Evolutionary conservation across 2,113 vertebrate species (phyloP).

Genomic region (Hypomesus transpacificus): DNA sequence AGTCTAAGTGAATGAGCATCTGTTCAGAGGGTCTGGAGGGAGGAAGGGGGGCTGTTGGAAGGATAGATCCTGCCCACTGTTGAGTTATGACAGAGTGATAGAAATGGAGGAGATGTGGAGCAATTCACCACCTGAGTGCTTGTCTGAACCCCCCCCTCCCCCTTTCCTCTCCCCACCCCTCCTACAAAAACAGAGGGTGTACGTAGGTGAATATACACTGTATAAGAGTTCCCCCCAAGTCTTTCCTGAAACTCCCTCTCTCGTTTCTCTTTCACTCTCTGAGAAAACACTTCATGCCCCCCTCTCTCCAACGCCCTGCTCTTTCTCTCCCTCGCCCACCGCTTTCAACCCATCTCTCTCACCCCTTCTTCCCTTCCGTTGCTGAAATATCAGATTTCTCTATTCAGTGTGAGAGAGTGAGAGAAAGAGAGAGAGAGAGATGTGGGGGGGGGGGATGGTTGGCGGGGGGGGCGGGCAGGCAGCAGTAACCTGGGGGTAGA

Average conservation of each 20-base stretch:
- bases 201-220: too few species aligned
- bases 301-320: neutral
- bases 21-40: neutral
- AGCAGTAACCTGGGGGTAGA: neutral
- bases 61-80: neutral
- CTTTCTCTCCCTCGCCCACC: neutral
- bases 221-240: too few species aligned
- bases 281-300: too few species aligned
- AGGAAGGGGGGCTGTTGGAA: neutral
- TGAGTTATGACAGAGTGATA: neutral
- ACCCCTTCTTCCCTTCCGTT: neutral
- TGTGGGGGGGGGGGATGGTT: too few species aligned
- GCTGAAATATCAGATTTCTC: neutral
- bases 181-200: neutral
- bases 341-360: neutral
- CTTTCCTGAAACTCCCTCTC: neutral
- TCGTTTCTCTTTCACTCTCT: neutral
- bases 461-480: neutral
- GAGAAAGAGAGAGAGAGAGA: neutral
- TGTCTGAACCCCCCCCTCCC: neutral
- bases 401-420: neutral
- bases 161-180: neutral
- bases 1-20: conserved; percentile 1
- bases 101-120: neutral
- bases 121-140: neutral